Evolutionary conservation across 2,888 invertebrate species (phyloP).

Genomic region (Epinotia brunnichana): DNA sequence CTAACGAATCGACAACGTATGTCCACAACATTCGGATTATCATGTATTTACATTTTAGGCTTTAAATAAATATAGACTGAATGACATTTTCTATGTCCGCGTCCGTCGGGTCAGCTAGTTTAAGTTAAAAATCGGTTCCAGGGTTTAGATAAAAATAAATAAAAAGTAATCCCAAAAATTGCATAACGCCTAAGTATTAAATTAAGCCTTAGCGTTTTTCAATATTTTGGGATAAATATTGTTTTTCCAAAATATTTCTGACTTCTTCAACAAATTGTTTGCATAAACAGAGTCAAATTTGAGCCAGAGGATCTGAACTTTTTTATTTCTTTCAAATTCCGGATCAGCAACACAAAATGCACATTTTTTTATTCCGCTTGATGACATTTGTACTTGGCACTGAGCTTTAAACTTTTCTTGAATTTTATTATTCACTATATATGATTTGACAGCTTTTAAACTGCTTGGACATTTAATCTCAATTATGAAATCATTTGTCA

Average conservation of each 20-base stretch:
- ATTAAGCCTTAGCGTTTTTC: not conserved
- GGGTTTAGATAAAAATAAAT: too few species aligned
- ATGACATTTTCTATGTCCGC: too few species aligned
- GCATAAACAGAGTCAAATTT: constrained; percentile 31
- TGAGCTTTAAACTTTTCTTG: constrained; percentile 39
- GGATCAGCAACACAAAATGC: constrained; percentile 44
- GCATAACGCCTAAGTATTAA: too few species aligned
- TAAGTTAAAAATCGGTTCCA: too few species aligned
- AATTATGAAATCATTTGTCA: constrained; percentile 24
- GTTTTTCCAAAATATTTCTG: constrained; percentile 32
- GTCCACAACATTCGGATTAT: too few species aligned
- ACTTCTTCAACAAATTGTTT: constrained; percentile 25
- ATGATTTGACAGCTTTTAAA: constrained; percentile 19
- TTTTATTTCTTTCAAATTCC: constrained; percentile 40
- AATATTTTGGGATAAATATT: constrained; percentile 17
- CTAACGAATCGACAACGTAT: too few species aligned
- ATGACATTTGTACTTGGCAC: constrained; percentile 42
- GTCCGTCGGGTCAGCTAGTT: too few species aligned
- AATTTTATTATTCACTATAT: constrained; percentile 23
- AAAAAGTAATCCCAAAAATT: too few species aligned
- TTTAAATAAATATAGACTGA: too few species aligned
- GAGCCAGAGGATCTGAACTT: not conserved
- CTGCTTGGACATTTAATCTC: constrained; percentile 41
- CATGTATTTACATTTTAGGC: too few species aligned
- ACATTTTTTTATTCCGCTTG: constrained; percentile 28